Evolutionary conservation across 2,113 vertebrate species (phyloP).

Genomic region (Struthio camelus): DNA sequence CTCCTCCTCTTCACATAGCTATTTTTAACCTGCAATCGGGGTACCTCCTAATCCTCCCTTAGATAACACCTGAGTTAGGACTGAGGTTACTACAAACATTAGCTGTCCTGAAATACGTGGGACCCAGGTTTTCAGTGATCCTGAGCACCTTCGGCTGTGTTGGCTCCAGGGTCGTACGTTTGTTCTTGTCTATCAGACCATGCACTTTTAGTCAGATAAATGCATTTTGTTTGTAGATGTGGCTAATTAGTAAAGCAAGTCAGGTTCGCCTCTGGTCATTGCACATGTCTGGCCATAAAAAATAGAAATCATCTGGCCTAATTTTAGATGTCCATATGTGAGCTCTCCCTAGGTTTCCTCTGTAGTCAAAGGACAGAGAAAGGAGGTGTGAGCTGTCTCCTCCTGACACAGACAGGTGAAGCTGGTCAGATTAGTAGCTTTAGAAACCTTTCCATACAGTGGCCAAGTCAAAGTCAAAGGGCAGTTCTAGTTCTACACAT

Average conservation of each 20-base stretch:
- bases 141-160: neutral
- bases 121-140: neutral
- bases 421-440: neutral
- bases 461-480: neutral
- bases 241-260: neutral
- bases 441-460: neutral
- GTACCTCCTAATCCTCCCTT: neutral
- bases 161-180: accelerated
- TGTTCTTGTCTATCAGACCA: neutral
- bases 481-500: neutral
- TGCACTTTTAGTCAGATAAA: neutral
- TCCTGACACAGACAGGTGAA: neutral
- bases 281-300: neutral
- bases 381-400: neutral
- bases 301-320: neutral
- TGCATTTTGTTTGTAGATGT: accelerated
- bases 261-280: neutral
- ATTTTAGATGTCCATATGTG: neutral
- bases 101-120: accelerated
- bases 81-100: neutral
- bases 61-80: neutral
- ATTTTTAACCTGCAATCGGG: neutral
- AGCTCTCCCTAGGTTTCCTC: neutral
- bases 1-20: neutral
- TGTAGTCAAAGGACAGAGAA: neutral